Percentiles rank a stretch among this genome's conserved stretches.
These are phyloP conservation scores for Thymelicus lineola DNA, from an alignment of 2,888 invertebrate species.

Conservation along the genomic window DNA sequence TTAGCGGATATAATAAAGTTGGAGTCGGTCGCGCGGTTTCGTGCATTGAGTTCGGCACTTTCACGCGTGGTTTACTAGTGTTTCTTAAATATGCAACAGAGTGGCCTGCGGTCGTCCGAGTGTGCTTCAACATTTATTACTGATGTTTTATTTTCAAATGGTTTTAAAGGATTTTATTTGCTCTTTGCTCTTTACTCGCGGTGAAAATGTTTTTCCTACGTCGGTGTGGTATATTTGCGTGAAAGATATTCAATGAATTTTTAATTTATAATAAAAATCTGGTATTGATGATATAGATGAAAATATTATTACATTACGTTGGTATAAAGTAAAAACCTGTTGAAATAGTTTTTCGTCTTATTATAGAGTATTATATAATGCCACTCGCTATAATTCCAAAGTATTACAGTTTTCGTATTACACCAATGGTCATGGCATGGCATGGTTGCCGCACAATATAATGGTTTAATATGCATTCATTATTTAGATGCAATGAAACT, in stretches of 20 bases:
- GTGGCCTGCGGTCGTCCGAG: slow-evolving; percentile 23
- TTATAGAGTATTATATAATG: too few relatives aligned
- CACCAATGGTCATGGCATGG: background rate
- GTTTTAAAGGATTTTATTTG: slow-evolving; percentile 8
- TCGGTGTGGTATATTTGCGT: background rate
- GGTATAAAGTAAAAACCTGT: too few relatives aligned
- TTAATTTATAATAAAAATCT: too few relatives aligned
- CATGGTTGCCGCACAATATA: background rate
- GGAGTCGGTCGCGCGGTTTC: slow-evolving; percentile 31
- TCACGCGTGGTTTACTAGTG: slow-evolving; percentile 25
- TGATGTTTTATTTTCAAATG: slow-evolving; percentile 2
- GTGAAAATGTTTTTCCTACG: background rate
- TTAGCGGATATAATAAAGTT: slow-evolving; percentile 38
- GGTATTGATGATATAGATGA: too few relatives aligned
- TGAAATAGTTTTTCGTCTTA: too few relatives aligned
- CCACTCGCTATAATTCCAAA: too few relatives aligned
- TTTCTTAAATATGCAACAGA: slow-evolving; percentile 30
- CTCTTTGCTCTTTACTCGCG: background rate
- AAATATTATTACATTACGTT: too few relatives aligned
- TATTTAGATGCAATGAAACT: slow-evolving; percentile 14
- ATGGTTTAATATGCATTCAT: slow-evolving; percentile 4
- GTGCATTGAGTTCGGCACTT: slow-evolving; percentile 30
- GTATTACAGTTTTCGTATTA: background rate
- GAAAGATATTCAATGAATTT: too few relatives aligned
- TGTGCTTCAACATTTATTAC: slow-evolving; percentile 18